Base-by-base conservation (phyloP, 1,140 invertebrate species). In the Pomacea maculata region DNA sequence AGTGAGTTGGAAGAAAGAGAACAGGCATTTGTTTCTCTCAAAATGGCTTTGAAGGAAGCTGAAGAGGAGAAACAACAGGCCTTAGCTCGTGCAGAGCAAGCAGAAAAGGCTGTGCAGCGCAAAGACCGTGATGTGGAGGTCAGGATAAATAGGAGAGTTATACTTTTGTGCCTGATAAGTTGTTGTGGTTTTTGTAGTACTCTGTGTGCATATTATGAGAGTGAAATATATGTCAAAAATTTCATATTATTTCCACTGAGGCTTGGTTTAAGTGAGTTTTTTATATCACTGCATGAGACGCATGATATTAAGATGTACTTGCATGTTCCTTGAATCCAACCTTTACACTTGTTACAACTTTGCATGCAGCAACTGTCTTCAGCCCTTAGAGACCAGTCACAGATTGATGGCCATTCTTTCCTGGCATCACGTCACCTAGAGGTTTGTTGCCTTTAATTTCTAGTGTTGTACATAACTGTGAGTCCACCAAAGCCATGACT, bases 321-420 rank as follows among this genome's bases (percentile, higher is more conserved):
- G 55, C 79, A 76, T 79, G 65, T 75, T 65, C 34, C 72, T 52
- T 78, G 57, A 80, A 63, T 65, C 57, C 57, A 61, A 17, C 57
- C 57, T 14, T 61, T 76, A 83, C 83, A 75, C 84, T 79, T 61
- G 57, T 61, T 17, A 14, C 57, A 61, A 61, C 67, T 70, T 78
- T 83, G 83, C 84, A 83, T 87, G 85, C 83, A 88, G 87, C 80
- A 84, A 73, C 83, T 89, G 78, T 85, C 87, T 63, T 78, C 78
- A 65, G 75, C 83, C 74, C 83, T 89, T 70, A 81, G 85, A 83
- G 84, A 87, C 65, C 82, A 83, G 64, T 85, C 83, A n/a, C 71
- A 78, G 75, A 63, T 87, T 71, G 86, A 89, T 57, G 81, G 84
- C 61, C 83, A 85, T 34, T 84, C 85, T 61, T 80, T 87, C 77